Base-by-base conservation (phyloP, 2,888 invertebrate species). In the Philhelius pedissequus region DNA sequence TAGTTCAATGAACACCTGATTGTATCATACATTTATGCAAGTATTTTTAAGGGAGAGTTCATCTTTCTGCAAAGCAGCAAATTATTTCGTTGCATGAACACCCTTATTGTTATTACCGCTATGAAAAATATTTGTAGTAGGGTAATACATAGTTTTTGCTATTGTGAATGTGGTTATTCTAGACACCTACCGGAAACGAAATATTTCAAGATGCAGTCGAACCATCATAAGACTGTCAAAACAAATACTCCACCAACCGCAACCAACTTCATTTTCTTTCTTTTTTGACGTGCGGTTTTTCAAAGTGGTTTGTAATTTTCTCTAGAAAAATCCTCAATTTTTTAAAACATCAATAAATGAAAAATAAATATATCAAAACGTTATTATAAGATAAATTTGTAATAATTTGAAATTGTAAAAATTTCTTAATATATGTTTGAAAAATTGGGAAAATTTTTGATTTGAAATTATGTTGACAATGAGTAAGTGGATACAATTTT, bases 201-300 rank as follows among this genome's bases (percentile, higher is more conserved):
- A 0, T 18, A 20, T 1, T 8, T 3, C 0, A 1, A 0, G 11
- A 15, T 58, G 38, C 43, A 70, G 25, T 13, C 62, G 0, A 25
- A n/a, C 48, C 66, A 11, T 7, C 0, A 1, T 7, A 11, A 38
- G 68, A 78, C 74, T 35, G 83, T 83, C 83, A 83, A 83, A 83
- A 83, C 83, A 83, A 78, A 35, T 45, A 3, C 6, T 13, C 18
- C 8, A n/a, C 18, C 8, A 86, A 88, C 64, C 77, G 87, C 87
- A 52, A 74, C 89, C 88, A 89, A 90, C 89, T 90, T 90, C 88
- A 69, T 74, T 86, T 87, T 87, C 88, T 89, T 89, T 90, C 90
- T 90, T 90, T 89, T 90, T 90, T 90, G 89, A 89, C 89, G 89
- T 90, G 89, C 89, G 88, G 88, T 88, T 88, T 88, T 87, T 87